Percentiles rank a stretch among this genome's conserved stretches.
Conservation (phyloP, 2,797 vertebrate genomes). For the Tolypeutes matacus region DNA sequence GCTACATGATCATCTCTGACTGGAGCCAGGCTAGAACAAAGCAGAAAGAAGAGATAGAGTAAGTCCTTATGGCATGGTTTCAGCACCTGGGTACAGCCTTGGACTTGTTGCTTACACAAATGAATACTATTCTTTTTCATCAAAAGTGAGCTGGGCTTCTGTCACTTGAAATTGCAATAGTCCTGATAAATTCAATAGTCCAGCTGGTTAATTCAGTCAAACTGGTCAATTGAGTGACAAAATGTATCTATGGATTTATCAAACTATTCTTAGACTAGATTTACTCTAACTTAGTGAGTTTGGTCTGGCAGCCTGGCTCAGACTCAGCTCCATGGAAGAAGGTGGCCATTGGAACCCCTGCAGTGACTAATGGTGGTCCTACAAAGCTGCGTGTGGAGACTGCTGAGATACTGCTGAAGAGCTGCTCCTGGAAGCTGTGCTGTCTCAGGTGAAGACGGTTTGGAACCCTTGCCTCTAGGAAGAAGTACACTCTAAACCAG, state of each 20-base stretch:
- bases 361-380: not conserved
- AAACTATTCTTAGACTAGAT: not conserved
- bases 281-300: conserved; percentile 37
- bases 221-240: not conserved
- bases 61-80: not conserved
- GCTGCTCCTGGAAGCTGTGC: not conserved
- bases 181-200: not conserved
- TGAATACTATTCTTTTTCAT: not conserved
- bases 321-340: not conserved
- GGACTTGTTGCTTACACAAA: not conserved
- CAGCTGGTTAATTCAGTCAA: not conserved
- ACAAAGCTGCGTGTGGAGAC: accelerated
- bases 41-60: not conserved
- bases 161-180: not conserved
- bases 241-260: conserved; percentile 26
- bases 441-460: not conserved
- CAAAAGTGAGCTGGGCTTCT: conserved; percentile 13
- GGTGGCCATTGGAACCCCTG: not conserved
- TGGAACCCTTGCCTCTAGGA: not conserved
- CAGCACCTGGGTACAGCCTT: not conserved
- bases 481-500: not conserved
- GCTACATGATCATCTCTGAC: not conserved
- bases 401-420: accelerated
- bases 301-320: not conserved
- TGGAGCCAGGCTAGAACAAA: conserved; percentile 15